phyloP scores from a whole-genome alignment of 1,140 invertebrate genomes.

The Zaprionus vittiger region DNA sequence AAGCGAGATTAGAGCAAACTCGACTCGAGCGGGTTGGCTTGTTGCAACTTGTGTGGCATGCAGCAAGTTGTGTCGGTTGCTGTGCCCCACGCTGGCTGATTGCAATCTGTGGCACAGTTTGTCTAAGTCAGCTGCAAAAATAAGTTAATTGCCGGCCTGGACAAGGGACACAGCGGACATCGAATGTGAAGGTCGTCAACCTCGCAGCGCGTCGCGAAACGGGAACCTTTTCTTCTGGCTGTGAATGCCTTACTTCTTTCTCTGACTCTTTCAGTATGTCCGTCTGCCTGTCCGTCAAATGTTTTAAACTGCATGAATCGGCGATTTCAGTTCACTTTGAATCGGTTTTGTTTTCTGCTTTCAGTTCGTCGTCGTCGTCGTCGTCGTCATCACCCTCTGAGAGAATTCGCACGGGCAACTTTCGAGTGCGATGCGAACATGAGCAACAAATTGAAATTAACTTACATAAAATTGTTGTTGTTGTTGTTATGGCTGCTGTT shows the following conservation, averaged over 20 bases:
- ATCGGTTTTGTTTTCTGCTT: constrained; percentile 34
- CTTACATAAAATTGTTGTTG: constrained; percentile 67
- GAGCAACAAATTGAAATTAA: constrained; percentile 74
- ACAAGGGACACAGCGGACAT: constrained; percentile 17
- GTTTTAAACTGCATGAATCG: constrained; percentile 83
- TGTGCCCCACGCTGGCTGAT: constrained; percentile 37
- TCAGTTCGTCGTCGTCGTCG: neutral
- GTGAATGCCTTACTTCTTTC: constrained; percentile 35
- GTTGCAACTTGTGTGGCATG: constrained; percentile 61
- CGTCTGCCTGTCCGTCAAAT: constrained; percentile 63
- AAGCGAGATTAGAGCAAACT: constrained; percentile 16
- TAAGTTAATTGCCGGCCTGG: constrained; percentile 67
- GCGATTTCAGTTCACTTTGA: constrained; percentile 53
- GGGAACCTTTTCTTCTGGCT: constrained; percentile 54
- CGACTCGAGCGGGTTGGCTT: neutral
- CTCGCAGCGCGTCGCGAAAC: constrained; percentile 39
- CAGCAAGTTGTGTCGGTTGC: constrained; percentile 19
- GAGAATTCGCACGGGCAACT: constrained; percentile 55
- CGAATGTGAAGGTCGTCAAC: constrained; percentile 68
- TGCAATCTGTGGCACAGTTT: constrained; percentile 76
- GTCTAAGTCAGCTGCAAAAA: constrained; percentile 75
- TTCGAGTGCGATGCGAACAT: constrained; percentile 25
- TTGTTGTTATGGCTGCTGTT: constrained; percentile 34
- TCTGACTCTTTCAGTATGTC: neutral
- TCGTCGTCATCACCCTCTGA: neutral